Evolutionary conservation across 2,113 vertebrate species (phyloP).

Genomic region (Tauraco erythrolophus): DNA sequence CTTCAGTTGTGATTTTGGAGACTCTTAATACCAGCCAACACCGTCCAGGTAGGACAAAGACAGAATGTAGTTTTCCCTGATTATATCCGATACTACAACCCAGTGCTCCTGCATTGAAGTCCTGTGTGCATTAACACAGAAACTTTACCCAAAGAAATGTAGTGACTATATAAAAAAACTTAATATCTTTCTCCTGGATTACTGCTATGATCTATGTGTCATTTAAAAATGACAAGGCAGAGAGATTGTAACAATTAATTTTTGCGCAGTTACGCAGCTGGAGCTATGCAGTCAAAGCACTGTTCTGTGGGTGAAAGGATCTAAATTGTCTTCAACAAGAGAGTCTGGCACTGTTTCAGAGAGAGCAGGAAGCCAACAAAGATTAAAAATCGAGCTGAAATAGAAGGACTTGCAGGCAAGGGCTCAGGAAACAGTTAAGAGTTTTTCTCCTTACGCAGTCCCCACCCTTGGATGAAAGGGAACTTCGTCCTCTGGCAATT

Average conservation of each 20-base stretch:
- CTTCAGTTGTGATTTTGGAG: background rate
- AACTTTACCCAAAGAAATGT: background rate
- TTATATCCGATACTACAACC: accelerated
- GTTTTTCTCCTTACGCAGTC: too few relatives aligned
- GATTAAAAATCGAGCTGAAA: background rate
- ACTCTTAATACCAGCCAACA: background rate
- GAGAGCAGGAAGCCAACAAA: background rate
- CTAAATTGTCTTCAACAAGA: background rate
- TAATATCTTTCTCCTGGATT: background rate
- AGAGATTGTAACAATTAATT: background rate
- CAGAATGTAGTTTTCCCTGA: background rate
- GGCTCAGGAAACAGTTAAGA: too few relatives aligned
- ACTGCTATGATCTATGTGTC: background rate
- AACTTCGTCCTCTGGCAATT: too few relatives aligned
- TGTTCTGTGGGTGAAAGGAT: background rate
- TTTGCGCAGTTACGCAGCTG: background rate
- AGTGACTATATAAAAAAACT: background rate
- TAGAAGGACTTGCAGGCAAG: background rate
- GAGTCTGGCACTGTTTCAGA: too few relatives aligned
- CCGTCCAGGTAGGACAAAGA: background rate
- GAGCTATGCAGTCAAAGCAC: background rate
- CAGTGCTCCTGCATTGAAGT: background rate
- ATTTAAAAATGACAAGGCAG: background rate
- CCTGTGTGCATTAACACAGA: background rate
- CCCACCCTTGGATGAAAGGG: too few relatives aligned